Percentiles rank a stretch among this genome's conserved stretches.
Conservation (phyloP, 1,140 invertebrate genomes). For the Pseudomyrmex concolor region DNA sequence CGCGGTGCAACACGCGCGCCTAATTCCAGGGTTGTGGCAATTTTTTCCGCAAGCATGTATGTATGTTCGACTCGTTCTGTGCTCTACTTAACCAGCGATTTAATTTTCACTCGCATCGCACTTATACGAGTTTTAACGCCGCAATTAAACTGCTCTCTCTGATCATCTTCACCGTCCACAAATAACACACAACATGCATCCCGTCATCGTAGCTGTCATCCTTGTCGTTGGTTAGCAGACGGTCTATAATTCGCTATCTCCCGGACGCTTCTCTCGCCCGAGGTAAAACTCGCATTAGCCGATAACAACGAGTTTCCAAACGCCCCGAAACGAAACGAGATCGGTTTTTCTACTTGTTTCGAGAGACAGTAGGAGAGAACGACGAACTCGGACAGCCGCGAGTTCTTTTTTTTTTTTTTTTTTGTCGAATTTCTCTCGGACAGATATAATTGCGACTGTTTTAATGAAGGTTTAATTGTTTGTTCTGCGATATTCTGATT, state of each 20-base stretch:
- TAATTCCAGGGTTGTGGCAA: slow-evolving; percentile 27
- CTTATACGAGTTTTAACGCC: not conserved
- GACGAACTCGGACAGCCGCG: too few relatives aligned
- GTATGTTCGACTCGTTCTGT: slow-evolving; percentile 25
- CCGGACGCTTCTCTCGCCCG: not conserved
- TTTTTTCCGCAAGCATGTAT: not conserved
- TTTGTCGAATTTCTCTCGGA: not conserved
- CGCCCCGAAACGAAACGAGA: slow-evolving; percentile 19
- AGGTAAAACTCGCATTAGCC: not conserved
- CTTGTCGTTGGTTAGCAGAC: not conserved
- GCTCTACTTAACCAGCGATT: slow-evolving; percentile 66
- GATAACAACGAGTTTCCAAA: slow-evolving; percentile 47
- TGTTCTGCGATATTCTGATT: not conserved
- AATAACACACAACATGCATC: not conserved
- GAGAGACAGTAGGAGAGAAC: slow-evolving; percentile 11
- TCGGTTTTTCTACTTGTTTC: slow-evolving; percentile 21
- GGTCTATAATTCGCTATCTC: slow-evolving; percentile 2
- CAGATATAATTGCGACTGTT: not conserved
- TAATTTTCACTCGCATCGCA: slow-evolving; percentile 51
- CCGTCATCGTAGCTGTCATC: not conserved
- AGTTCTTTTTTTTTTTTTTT: too few relatives aligned
- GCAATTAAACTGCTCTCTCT: slow-evolving; percentile 53
- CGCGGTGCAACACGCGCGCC: slow-evolving; percentile 1
- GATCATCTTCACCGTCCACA: slow-evolving; percentile 42
- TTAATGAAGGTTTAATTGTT: not conserved